Evolutionary conservation across 2,113 vertebrate species (phyloP), one percentile per base, ranked within the genome.

Genomic region (Indicator indicator): DNA sequence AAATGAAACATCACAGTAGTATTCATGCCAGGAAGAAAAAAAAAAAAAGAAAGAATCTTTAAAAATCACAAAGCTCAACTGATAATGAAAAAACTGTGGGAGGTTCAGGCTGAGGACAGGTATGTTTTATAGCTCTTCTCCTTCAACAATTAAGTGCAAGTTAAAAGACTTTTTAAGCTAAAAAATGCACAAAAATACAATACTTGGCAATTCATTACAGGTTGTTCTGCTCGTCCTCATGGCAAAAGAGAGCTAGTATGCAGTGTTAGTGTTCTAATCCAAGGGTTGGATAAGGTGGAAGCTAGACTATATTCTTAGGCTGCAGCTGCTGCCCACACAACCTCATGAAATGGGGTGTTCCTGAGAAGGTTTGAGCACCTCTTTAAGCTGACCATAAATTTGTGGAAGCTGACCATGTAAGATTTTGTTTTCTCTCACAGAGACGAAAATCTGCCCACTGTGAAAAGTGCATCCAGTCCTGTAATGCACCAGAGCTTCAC

Each of bases 1-100:
- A 96, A 97, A 95, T 96, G 80, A 96, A 96, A 88, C 80, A 89
- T 93, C 90, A n/a, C 62, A 1, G 44, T 40, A 24, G 12, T 68
- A 72, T 14, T 12, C 28, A 62, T 81, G 85, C 76, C 79, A 89
- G 78, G 2, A 74, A 23, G 44, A 69, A 55, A 65, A 52, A 48
- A 52, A 52, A 52, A 52, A 52, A 52, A 52, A 52, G 24, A 52
- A 52, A 52, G 48, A 26, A 52, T 52, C 50, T 52, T 52, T 52
- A 52, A 26, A 64, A 67, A 54, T 71, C 0, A 0, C 62, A 59
- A 68, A 74, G 55, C 63, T 83, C 72, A 72, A 62, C 50, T 71
- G 94, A 88, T 88, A 93, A 95, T 91, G 73, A 91, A 94, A 96
- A 93, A 65, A 11, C 30, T 90, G 58, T 38, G 36, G 73, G 50